Conservation (phyloP, 2,797 vertebrate genomes). For the Ceyx erithaca region DNA sequence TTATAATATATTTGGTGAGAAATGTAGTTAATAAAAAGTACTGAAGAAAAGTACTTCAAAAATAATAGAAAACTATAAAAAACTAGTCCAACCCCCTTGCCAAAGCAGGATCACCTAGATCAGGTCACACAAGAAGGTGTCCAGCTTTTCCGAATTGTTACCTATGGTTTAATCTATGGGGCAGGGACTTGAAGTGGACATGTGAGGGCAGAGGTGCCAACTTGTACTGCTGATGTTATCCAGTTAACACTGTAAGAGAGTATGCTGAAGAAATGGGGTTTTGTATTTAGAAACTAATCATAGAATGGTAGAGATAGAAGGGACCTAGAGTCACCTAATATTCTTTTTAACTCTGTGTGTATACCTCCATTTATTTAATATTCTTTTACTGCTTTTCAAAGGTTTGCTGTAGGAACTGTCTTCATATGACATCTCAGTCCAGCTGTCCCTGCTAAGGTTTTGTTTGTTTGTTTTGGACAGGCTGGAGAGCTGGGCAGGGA, state of each 20-base stretch:
- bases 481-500: too few species aligned
- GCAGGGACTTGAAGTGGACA: neutral
- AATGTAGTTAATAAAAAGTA: neutral
- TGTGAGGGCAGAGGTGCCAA: rapidly evolving
- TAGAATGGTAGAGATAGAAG: too few species aligned
- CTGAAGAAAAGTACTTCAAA: neutral
- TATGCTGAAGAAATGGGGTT: neutral
- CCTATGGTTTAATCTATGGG: neutral
- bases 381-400: neutral
- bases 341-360: neutral
- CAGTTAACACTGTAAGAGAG: neutral
- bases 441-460: neutral
- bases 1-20: neutral
- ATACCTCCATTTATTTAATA: neutral
- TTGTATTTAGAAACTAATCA: neutral
- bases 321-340: neutral
- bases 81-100: too few species aligned
- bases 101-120: too few species aligned
- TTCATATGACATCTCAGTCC: neutral
- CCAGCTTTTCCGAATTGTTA: neutral
- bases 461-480: neutral
- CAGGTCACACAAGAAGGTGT: too few species aligned
- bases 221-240: neutral
- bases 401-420: neutral
- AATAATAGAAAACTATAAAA: neutral